Evolutionary conservation across 1,140 invertebrate species (phyloP), one percentile per base, ranked within the genome.

Genomic region (Lucilia sericata): DNA sequence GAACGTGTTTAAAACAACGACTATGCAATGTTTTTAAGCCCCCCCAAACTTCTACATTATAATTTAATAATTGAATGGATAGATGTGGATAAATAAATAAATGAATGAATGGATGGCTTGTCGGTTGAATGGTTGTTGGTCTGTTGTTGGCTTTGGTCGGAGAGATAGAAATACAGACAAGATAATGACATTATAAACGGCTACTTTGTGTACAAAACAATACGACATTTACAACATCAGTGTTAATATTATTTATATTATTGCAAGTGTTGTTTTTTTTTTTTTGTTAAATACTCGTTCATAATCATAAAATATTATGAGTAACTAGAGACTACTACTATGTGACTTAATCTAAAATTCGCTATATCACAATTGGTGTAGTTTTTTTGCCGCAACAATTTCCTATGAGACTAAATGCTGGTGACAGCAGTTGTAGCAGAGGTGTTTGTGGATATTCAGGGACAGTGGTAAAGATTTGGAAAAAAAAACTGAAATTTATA

Each of bases 281-380:
- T 75, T 36, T 10, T 36, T 76, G 25, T 76, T 78, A 17, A n/a
- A 36, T n/a, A 78, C 36, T 17, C n/a, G 34, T 42, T 42, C 75
- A 25, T 80, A 80, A 78, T 78, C 42, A 80, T 80, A 51, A 80
- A 80, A 80, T 49, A 80, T 80, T 80, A 80, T 80, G 76, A 80
- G 47, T 49, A 49, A 14, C 76, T 49, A 80, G 76, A 80, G 76
- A 25, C 19, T 80, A 47, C 19, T 80, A 47, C n/a, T 25, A 30
- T 49, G 76, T 80, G 42, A 49, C 36, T 80, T 80, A 80, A 80
- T 80, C 76, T 49, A 49, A 80, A 51, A 51, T 51, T 4, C 19
- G 21, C 12, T 80, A 80, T 30, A 49, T 80, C 34, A 80, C 36
- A 80, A 21, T 80, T 21, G n/a, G 5, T 47, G 0, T 49, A 49